A percentile compares a stretch with the other conserved stretches of the same genome.
phyloP scores from a whole-genome alignment of 1,140 invertebrate species.

The Drosophila ohnishii region DNA sequence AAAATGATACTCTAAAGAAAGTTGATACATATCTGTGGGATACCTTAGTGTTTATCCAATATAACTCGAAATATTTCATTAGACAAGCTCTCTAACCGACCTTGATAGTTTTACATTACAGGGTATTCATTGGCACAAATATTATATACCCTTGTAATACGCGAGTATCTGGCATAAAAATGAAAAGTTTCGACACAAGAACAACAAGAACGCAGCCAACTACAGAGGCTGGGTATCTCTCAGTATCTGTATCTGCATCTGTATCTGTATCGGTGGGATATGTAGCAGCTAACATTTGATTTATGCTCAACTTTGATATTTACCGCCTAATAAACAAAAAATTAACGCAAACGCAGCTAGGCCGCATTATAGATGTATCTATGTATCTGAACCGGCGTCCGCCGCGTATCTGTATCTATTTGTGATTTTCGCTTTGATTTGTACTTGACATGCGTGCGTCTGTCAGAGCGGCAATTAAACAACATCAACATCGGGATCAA shows the following conservation, averaged over 20 bases:
- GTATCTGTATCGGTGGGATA: slow-evolving; percentile 33
- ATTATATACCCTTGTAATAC: slow-evolving; percentile 13
- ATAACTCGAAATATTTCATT: background rate
- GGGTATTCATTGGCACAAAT: slow-evolving; percentile 8
- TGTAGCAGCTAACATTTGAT: slow-evolving; percentile 72
- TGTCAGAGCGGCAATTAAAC: slow-evolving; percentile 76
- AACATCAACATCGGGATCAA: slow-evolving; percentile 56
- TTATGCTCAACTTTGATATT: slow-evolving; percentile 80
- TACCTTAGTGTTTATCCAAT: background rate
- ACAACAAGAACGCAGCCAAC: slow-evolving; percentile 40
- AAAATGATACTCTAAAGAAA: background rate
- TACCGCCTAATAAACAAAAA: slow-evolving; percentile 81
- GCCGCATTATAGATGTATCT: slow-evolving; percentile 52
- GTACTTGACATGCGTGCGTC: slow-evolving; percentile 74
- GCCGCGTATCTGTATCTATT: slow-evolving; percentile 41
- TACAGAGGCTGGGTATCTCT: slow-evolving; percentile 20
- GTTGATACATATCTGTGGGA: background rate
- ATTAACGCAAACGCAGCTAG: slow-evolving; percentile 72
- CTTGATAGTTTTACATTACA: background rate
- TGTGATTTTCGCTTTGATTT: slow-evolving; percentile 77
- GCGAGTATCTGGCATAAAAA: slow-evolving; percentile 8
- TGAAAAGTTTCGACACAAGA: slow-evolving; percentile 60
- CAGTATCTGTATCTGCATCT: slow-evolving; percentile 26
- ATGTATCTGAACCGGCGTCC: slow-evolving; percentile 44
- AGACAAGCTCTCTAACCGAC: background rate